Percentiles rank a stretch among this genome's conserved stretches.
Conservation (phyloP, 2,113 vertebrate genomes). For the Hirundichthys speculiger region DNA sequence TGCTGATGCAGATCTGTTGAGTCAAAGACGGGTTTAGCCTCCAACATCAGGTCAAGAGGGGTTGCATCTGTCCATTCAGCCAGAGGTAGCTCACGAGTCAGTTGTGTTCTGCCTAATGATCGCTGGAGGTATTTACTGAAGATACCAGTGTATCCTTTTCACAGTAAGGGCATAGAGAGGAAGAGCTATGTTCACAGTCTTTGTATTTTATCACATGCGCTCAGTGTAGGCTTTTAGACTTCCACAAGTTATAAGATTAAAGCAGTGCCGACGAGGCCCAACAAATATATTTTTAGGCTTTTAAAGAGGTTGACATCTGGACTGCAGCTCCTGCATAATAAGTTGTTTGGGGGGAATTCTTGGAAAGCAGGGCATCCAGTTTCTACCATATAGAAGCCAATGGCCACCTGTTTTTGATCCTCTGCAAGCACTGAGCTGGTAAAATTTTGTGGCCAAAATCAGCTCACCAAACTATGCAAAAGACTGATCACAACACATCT, state of each 20-base stretch:
- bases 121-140: too few relatives aligned
- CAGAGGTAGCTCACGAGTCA: neutral
- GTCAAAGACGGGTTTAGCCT: neutral
- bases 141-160: too few relatives aligned
- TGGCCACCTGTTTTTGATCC: slow-evolving; percentile 3
- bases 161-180: too few relatives aligned
- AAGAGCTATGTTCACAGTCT: too few relatives aligned
- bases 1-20: neutral
- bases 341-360: neutral
- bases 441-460: neutral
- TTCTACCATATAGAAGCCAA: neutral
- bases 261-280: neutral
- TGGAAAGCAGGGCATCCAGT: slow-evolving; percentile 1
- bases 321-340: too few relatives aligned
- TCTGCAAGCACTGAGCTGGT: neutral
- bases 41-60: neutral
- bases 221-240: too few relatives aligned
- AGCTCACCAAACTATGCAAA: slow-evolving; percentile 9
- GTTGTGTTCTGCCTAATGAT: too few relatives aligned
- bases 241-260: too few relatives aligned
- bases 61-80: neutral
- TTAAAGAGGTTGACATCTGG: too few relatives aligned
- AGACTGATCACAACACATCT: neutral
- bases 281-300: neutral
- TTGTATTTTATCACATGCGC: too few relatives aligned